These are phyloP conservation scores for Eolophus roseicapilla DNA, from an alignment of 2,113 vertebrate genomes.

Conservation along the genomic window DNA sequence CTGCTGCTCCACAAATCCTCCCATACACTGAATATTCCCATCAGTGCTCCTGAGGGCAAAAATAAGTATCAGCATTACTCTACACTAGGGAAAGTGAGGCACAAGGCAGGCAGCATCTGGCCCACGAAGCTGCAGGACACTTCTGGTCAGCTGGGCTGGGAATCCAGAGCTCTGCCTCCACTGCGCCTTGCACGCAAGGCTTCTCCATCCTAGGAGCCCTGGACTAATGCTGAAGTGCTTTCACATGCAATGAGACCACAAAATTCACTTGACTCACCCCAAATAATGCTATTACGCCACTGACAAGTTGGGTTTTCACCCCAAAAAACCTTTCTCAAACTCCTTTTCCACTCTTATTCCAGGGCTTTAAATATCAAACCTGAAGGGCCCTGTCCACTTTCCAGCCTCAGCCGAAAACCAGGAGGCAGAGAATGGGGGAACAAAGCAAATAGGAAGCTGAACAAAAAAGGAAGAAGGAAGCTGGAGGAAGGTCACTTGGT, in stretches of 20 bases:
- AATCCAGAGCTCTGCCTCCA: neutral
- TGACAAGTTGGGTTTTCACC: neutral
- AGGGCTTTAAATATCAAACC: neutral
- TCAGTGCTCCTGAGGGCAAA: neutral
- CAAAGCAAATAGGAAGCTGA: neutral
- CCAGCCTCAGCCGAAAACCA: neutral
- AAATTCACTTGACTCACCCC: neutral
- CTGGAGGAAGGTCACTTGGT: neutral
- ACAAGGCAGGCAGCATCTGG: rapidly evolving
- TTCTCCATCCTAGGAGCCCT: neutral
- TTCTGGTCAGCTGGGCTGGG: neutral
- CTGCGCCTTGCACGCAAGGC: neutral
- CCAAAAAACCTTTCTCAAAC: neutral
- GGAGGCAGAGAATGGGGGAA: neutral
- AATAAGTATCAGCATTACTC: neutral
- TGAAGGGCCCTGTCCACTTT: neutral
- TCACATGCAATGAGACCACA: neutral
- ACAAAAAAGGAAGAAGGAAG: neutral
- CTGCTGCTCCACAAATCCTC: neutral
- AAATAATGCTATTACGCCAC: neutral
- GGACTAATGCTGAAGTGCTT: neutral
- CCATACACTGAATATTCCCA: neutral
- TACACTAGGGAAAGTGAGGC: neutral
- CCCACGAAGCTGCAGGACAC: rapidly evolving
- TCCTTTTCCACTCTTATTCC: neutral